Base-by-base conservation (phyloP, 2,113 vertebrate species). In the Anser brachyrhynchus region DNA sequence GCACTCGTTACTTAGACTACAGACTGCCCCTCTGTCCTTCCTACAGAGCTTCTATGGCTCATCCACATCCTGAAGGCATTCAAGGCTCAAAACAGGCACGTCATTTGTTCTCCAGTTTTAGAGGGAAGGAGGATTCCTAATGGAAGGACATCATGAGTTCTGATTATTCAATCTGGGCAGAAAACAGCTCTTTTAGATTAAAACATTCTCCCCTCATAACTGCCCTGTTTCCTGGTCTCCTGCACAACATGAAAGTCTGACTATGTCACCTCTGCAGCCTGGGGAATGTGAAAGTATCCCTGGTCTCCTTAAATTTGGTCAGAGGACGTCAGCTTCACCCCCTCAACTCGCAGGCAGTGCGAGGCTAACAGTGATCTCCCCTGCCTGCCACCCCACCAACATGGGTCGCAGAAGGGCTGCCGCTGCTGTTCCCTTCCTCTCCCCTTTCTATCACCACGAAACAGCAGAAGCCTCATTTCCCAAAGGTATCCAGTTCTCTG, bases 381-480 rank as follows among this genome's bases (percentile, higher is more conserved):
- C n/a, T 61, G 21, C n/a, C n/a, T 35, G 31, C 58, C n/a, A 22
- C 22, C 20, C n/a, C 31, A 35, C 21, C 59, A n/a, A 35, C 22
- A 25, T 13, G 51, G 59, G 22, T n/a, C 58, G n/a, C 59, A 61
- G 35, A 67, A 57, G 11, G 15, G 13, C 8, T 23, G 54, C 3
- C 11, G 16, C 26, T 1, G 1, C 23, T 46, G 13, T 4, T 41
- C 23, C 4, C 37, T 55, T 54, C 23, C 41, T 49, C 6, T 2
- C 3, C 0, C 2, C 18, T 0, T 1, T 20, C 37, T 3, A 16
- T n/a, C 79, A 43, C 66, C 1, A 0, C 1, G 3, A 14, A 79
- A 52, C 0, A 0, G 77, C 55, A 0, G 0, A n/a, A 2, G 2
- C 0, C 0, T 14, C 6, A 2, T 6, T 8, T 46, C n/a, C 19